Conservation (phyloP, 2,797 vertebrate genomes). For the Lagorchestes hirsutus region DNA sequence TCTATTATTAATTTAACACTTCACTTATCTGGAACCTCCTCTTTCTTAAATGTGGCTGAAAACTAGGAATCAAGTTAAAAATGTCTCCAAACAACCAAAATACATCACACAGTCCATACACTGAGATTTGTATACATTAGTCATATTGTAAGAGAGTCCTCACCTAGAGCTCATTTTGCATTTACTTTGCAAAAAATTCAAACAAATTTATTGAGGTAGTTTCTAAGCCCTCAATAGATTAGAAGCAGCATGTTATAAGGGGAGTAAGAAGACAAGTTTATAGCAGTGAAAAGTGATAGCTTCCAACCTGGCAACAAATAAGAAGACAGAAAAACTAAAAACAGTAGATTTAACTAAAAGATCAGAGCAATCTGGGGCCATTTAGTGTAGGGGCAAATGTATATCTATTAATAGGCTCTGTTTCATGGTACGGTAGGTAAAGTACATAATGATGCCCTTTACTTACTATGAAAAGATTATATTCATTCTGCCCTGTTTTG, state of each 20-base stretch:
- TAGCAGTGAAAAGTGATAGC: background rate
- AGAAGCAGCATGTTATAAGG: background rate
- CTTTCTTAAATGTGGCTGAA: constrained; percentile 30
- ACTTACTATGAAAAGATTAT: background rate
- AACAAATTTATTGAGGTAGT: background rate
- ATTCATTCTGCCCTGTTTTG: background rate
- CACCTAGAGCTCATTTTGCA: background rate
- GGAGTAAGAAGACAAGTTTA: background rate
- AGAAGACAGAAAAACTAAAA: background rate
- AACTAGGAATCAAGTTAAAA: background rate
- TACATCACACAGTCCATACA: background rate
- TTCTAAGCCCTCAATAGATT: background rate
- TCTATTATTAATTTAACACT: constrained; percentile 9
- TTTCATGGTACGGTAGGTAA: background rate
- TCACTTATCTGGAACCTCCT: background rate
- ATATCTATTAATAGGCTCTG: background rate
- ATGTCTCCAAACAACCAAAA: constrained; percentile 18
- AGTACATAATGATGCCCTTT: background rate
- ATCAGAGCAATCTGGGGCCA: background rate
- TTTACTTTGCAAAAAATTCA: background rate
- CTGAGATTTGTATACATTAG: background rate
- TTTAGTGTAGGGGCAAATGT: background rate
- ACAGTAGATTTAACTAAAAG: background rate
- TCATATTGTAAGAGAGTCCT: background rate
- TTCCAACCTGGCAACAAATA: background rate